phyloP scores from a whole-genome alignment of 1,140 invertebrate species.

The Drosophila pandora region DNA sequence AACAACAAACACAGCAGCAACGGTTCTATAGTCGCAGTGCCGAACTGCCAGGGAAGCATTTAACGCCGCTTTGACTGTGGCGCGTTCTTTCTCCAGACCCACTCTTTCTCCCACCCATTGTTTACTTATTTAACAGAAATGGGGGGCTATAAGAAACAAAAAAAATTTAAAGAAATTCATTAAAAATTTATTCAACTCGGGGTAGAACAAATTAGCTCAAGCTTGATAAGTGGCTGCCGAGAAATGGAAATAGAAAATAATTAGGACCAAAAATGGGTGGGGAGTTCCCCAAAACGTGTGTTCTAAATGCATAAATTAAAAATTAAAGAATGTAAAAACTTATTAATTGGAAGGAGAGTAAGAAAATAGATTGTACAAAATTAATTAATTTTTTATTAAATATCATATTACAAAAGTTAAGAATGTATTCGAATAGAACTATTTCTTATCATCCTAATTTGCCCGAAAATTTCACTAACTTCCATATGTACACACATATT shows the following conservation, averaged over 20 bases:
- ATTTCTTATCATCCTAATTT: too few relatives aligned
- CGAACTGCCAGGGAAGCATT: conserved; percentile 53
- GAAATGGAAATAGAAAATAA: conserved; percentile 23
- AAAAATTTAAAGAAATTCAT: conserved; percentile 56
- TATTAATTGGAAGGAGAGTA: neutral
- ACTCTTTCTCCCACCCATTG: conserved; percentile 1
- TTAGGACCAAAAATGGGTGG: conserved; percentile 30
- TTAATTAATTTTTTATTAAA: neutral
- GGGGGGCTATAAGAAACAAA: neutral
- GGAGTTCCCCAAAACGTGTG: neutral
- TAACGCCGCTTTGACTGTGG: conserved; percentile 59
- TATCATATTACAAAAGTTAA: neutral
- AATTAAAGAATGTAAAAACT: conserved; percentile 8
- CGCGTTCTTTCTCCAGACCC: conserved; percentile 1
- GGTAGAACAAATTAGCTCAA: conserved; percentile 63
- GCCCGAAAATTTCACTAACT: neutral
- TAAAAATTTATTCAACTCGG: conserved; percentile 45
- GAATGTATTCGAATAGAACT: too few relatives aligned
- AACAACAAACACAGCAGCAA: conserved; percentile 37
- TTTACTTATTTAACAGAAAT: conserved; percentile 37
- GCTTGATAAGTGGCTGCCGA: conserved; percentile 33
- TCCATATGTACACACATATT: neutral
- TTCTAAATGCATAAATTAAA: conserved; percentile 47
- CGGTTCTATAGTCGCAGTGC: conserved; percentile 59
- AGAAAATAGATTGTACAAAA: neutral